phyloP scores from a whole-genome alignment of 1,140 invertebrate genomes.

The Pogonus chalceus region DNA sequence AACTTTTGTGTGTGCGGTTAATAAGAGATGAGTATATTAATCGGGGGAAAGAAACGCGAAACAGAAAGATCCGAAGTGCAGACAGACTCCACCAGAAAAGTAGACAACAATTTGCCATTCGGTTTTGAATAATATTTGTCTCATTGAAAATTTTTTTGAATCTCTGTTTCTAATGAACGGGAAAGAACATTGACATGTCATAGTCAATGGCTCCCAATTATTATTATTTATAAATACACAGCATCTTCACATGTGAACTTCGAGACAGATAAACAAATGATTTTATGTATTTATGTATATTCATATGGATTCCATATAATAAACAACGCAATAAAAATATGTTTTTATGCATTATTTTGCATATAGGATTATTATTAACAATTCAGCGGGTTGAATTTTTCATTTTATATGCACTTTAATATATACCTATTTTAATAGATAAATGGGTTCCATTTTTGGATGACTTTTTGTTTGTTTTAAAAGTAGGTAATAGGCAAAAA shows the following conservation, averaged over 20 bases:
- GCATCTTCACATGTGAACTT: constrained; percentile 4
- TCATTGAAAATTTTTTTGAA: neutral
- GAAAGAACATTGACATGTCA: neutral
- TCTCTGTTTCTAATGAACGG: neutral
- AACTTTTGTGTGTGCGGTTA: neutral
- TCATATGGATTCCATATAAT: too few relatives aligned
- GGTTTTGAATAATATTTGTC: neutral
- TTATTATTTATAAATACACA: neutral
- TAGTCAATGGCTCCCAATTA: neutral
- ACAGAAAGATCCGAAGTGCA: neutral
- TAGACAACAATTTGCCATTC: neutral
- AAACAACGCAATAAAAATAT: too few relatives aligned
- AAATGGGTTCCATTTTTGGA: too few relatives aligned
- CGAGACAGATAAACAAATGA: neutral
- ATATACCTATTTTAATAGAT: too few relatives aligned
- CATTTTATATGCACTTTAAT: too few relatives aligned
- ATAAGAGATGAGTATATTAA: neutral
- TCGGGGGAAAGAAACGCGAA: too few relatives aligned
- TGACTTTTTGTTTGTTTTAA: too few relatives aligned
- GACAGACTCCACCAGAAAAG: neutral
- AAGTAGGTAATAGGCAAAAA: too few relatives aligned
- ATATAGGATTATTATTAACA: too few relatives aligned
- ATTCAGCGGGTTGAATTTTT: too few relatives aligned
- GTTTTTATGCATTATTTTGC: too few relatives aligned
- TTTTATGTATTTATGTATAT: too few relatives aligned